phyloP scores from a whole-genome alignment of 2,113 vertebrate genomes.

The Chamaea fasciata region DNA sequence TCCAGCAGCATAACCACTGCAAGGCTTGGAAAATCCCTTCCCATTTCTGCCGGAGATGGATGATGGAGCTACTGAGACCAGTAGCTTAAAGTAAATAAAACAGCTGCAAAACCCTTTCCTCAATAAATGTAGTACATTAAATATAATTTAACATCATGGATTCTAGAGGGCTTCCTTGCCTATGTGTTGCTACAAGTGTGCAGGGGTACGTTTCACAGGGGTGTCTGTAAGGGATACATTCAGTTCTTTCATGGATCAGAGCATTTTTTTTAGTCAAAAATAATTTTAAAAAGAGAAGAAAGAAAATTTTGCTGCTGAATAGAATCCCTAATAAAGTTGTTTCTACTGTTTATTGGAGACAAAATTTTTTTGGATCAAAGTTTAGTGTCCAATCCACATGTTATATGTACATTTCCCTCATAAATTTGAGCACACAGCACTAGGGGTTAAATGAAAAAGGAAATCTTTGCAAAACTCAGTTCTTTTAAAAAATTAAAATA shows the following conservation, averaged over 20 bases:
- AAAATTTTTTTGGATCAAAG: accelerated
- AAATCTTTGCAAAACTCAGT: background rate
- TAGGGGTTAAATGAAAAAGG: background rate
- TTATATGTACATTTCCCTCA: background rate
- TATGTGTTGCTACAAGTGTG: background rate
- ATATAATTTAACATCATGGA: background rate
- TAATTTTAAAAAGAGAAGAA: background rate
- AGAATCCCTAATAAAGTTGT: background rate
- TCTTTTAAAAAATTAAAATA: accelerated
- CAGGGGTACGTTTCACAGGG: accelerated
- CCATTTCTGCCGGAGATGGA: background rate
- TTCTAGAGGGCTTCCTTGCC: background rate
- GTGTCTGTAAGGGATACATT: background rate
- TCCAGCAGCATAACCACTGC: background rate
- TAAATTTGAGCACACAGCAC: background rate
- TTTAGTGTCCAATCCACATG: background rate
- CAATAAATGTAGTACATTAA: accelerated
- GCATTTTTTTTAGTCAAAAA: background rate
- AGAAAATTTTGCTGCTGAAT: background rate
- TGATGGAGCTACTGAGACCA: background rate
- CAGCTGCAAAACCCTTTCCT: background rate
- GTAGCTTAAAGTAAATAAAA: background rate
- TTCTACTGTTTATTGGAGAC: accelerated
- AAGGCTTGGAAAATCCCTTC: background rate
- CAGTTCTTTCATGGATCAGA: background rate